Conservation (phyloP, 2,113 vertebrate genomes). For the Myotis yumanensis region DNA sequence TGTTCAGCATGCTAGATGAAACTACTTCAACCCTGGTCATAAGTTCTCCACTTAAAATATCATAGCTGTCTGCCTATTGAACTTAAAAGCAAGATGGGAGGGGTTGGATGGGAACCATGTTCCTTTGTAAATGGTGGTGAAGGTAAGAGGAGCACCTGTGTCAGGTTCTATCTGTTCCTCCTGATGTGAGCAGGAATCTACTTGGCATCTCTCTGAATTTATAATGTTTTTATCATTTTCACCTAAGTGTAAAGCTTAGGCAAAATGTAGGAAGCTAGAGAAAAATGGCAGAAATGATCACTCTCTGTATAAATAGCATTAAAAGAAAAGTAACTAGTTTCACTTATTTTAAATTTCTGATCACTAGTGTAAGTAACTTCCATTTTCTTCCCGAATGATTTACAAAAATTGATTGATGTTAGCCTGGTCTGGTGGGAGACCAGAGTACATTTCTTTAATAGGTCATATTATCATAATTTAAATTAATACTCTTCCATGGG, state of each 20-base stretch:
- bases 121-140: not conserved
- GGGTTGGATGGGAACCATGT: not conserved
- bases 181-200: not conserved
- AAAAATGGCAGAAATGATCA: not conserved
- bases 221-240: not conserved
- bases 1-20: not conserved
- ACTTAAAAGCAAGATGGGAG: not conserved
- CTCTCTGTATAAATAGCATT: not conserved
- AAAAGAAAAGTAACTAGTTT: slow-evolving; percentile 1
- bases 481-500: slow-evolving; percentile 67
- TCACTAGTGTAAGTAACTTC: slow-evolving; percentile 35
- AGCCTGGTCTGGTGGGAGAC: slow-evolving; percentile 48
- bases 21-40: not conserved
- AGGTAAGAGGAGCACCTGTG: not conserved
- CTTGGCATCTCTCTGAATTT: slow-evolving; percentile 1
- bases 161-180: not conserved
- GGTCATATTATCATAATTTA: slow-evolving; percentile 80
- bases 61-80: not conserved
- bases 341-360: slow-evolving; percentile 54
- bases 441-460: slow-evolving; percentile 70
- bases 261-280: not conserved
- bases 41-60: not conserved
- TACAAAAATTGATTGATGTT: slow-evolving; percentile 70
- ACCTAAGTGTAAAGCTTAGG: not conserved
- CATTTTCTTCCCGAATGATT: slow-evolving; percentile 42